These are phyloP conservation scores for Perognathus longimembris DNA, from an alignment of 2,113 vertebrate species.

Conservation along the genomic window DNA sequence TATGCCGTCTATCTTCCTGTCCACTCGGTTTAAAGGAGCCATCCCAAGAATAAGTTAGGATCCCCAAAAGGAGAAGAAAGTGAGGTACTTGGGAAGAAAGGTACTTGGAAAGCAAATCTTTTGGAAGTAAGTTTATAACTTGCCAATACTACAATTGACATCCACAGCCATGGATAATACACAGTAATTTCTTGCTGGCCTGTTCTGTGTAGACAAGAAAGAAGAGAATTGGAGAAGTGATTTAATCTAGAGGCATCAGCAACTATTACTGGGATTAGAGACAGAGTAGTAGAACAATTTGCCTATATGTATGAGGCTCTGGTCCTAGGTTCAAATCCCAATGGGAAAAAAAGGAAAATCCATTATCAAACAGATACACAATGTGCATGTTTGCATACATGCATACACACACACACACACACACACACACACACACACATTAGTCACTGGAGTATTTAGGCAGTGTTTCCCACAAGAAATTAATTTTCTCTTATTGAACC, in stretches of 20 bases:
- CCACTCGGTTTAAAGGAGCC: conserved; percentile 4
- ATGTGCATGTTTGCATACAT: too few relatives aligned
- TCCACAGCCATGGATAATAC: neutral
- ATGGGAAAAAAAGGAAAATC: neutral
- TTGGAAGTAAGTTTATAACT: fast-evolving
- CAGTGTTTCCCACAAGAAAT: neutral
- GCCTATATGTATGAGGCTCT: too few relatives aligned
- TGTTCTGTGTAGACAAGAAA: neutral
- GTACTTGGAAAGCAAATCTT: too few relatives aligned
- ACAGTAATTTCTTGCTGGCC: neutral
- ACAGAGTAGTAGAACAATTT: neutral
- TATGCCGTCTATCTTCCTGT: conserved; percentile 68
- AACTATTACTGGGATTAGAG: neutral
- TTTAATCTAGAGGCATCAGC: neutral
- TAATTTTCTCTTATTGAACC: neutral
- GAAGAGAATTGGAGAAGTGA: neutral
- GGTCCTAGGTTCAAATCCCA: too few relatives aligned
- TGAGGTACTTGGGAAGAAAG: too few relatives aligned
- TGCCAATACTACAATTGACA: fast-evolving
- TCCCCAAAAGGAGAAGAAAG: too few relatives aligned
- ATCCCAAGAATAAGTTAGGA: neutral
- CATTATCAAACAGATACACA: neutral
- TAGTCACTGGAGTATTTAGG: neutral
- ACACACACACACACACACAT: too few relatives aligned
- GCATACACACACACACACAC: neutral